Percentiles rank a stretch among this genome's conserved stretches.
These are phyloP conservation scores for Pangasius larnaudii DNA, from an alignment of 2,797 vertebrate species.

Conservation along the genomic window DNA sequence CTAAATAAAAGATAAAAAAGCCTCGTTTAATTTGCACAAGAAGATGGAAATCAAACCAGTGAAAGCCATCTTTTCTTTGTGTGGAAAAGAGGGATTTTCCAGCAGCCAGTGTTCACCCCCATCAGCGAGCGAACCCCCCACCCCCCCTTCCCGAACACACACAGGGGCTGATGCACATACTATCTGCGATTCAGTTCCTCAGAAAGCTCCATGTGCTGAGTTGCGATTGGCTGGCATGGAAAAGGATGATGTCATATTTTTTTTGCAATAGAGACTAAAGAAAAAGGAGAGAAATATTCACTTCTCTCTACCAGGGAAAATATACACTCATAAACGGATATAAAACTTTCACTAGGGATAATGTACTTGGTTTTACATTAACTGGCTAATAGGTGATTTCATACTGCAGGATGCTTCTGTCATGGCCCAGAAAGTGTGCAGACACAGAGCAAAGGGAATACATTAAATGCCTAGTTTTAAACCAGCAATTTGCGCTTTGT, in stretches of 20 bases:
- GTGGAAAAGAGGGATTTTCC: neutral
- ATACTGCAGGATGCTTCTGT: neutral
- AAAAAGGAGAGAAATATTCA: constrained; percentile 69
- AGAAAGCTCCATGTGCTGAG: constrained; percentile 78
- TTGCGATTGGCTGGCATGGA: constrained; percentile 74
- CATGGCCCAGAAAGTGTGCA: neutral
- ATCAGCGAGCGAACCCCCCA: neutral
- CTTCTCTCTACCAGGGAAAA: constrained; percentile 41
- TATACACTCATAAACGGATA: constrained; percentile 50
- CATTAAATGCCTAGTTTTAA: neutral
- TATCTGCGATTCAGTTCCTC: constrained; percentile 59
- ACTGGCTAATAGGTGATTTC: neutral
- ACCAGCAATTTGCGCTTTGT: neutral
- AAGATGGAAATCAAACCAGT: neutral
- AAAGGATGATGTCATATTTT: constrained; percentile 84
- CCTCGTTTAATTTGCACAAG: neutral
- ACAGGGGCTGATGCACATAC: neutral
- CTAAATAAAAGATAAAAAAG: neutral
- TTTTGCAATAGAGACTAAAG: constrained; percentile 59
- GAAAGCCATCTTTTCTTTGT: neutral
- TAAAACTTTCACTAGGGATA: neutral
- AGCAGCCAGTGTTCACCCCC: neutral
- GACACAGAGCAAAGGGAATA: neutral
- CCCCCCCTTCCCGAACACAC: neutral
- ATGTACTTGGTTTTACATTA: neutral